Percentiles rank a stretch among this genome's conserved stretches.
Conservation (phyloP, 2,888 invertebrate species). For the Drosophila kanekoi region DNA sequence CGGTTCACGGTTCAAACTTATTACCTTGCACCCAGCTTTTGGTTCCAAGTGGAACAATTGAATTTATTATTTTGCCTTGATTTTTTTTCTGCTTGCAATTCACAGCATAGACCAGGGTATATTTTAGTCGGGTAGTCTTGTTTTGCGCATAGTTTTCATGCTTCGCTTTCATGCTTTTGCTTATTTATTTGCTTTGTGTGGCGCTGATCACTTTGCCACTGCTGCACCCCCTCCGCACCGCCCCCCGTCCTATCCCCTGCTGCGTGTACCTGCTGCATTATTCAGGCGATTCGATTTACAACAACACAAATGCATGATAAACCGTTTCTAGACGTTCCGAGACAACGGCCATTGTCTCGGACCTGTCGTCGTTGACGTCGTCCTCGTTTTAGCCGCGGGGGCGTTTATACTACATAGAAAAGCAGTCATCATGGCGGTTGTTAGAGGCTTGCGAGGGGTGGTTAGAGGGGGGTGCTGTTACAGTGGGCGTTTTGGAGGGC, state of each 20-base stretch:
- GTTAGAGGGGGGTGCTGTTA: neutral
- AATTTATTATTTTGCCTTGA: too few relatives aligned
- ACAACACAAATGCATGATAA: conserved; percentile 76
- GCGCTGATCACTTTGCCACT: conserved; percentile 50
- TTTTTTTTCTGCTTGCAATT: too few relatives aligned
- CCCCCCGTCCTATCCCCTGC: neutral
- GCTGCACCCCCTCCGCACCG: neutral
- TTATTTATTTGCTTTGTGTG: conserved; percentile 74
- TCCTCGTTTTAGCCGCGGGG: conserved; percentile 27
- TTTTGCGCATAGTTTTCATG: conserved; percentile 27
- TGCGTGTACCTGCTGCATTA: conserved; percentile 72
- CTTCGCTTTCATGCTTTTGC: conserved; percentile 60
- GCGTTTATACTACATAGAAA: conserved; percentile 33
- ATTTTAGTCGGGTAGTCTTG: neutral
- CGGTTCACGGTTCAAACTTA: too few relatives aligned
- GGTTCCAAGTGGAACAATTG: too few relatives aligned
- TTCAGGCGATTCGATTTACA: conserved; percentile 71
- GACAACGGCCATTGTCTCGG: conserved; percentile 65
- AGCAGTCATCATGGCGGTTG: conserved; percentile 24
- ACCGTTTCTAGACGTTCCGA: conserved; percentile 60
- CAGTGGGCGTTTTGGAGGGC: neutral
- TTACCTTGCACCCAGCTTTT: too few relatives aligned
- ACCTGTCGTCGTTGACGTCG: conserved; percentile 21
- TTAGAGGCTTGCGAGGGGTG: too few relatives aligned
- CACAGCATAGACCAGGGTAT: conserved; percentile 1